Evolutionary conservation across 2,888 invertebrate genomes (phyloP).

Genomic region (Automeris io): DNA sequence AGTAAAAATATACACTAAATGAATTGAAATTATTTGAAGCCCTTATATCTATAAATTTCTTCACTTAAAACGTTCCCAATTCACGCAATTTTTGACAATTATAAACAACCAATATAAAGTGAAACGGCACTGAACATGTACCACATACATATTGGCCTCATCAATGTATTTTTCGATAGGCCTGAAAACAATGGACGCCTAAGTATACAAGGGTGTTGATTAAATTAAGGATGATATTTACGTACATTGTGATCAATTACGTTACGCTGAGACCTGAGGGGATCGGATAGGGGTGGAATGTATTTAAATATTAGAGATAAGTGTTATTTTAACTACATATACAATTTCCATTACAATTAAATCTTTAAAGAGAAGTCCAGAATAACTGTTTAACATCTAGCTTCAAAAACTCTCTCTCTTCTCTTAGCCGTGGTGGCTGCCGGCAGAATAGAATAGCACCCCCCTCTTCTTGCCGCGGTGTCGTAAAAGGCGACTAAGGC

Average conservation of each 20-base stretch:
- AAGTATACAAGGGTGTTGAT: slow-evolving; percentile 62
- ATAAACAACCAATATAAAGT: slow-evolving; percentile 33
- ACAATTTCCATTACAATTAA: no score
- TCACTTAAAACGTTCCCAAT: slow-evolving; percentile 36
- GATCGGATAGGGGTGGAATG: slow-evolving; percentile 10
- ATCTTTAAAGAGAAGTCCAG: no score
- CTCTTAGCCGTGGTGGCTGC: no score
- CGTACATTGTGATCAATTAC: slow-evolving; percentile 68
- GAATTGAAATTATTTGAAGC: slow-evolving; percentile 21
- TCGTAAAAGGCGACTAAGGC: no score
- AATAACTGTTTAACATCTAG: no score
- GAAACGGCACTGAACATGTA: slow-evolving; percentile 15
- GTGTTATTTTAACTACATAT: no score
- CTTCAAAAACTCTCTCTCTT: no score
- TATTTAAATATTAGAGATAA: neutral
- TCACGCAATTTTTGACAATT: slow-evolving; percentile 51
- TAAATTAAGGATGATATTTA: slow-evolving; percentile 73
- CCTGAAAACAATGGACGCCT: slow-evolving; percentile 30
- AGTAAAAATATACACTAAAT: slow-evolving; percentile 6
- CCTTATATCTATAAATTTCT: slow-evolving; percentile 35
- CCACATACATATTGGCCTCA: neutral
- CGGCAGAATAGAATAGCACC: no score
- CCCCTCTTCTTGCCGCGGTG: no score
- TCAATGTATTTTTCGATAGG: neutral
- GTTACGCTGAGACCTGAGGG: slow-evolving; percentile 62